These are phyloP conservation scores for Sinella curviseta DNA, from an alignment of 1,140 invertebrate genomes.

Conservation along the genomic window DNA sequence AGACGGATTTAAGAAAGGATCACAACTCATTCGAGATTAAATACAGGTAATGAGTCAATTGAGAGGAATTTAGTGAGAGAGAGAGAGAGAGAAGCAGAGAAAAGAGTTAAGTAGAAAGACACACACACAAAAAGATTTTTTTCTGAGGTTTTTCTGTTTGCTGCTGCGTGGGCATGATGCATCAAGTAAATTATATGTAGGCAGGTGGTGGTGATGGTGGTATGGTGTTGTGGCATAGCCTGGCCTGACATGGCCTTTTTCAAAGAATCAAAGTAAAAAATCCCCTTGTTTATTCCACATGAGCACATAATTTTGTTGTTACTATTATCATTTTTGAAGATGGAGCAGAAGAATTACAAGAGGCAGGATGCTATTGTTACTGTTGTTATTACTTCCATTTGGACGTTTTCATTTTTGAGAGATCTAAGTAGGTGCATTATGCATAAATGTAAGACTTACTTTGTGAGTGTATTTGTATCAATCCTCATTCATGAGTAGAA, in stretches of 20 bases:
- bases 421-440: background rate
- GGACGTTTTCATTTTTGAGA: background rate
- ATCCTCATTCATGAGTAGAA: background rate
- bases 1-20: background rate
- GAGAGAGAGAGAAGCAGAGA: background rate
- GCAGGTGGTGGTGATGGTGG: no score
- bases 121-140: background rate
- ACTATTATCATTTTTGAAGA: background rate
- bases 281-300: background rate
- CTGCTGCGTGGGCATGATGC: no score
- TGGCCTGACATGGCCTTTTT: no score
- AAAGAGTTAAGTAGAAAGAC: background rate
- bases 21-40: conserved; percentile 9
- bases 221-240: no score
- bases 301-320: background rate
- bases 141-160: no score
- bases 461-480: background rate
- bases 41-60: conserved; percentile 15
- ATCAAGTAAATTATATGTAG: background rate
- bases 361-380: background rate
- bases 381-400: background rate
- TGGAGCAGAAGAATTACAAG: background rate
- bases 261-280: no score
- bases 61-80: conserved; percentile 1
- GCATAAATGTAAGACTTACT: no score